Conservation (phyloP, 2,113 vertebrate species). For the Perca fluviatilis region DNA sequence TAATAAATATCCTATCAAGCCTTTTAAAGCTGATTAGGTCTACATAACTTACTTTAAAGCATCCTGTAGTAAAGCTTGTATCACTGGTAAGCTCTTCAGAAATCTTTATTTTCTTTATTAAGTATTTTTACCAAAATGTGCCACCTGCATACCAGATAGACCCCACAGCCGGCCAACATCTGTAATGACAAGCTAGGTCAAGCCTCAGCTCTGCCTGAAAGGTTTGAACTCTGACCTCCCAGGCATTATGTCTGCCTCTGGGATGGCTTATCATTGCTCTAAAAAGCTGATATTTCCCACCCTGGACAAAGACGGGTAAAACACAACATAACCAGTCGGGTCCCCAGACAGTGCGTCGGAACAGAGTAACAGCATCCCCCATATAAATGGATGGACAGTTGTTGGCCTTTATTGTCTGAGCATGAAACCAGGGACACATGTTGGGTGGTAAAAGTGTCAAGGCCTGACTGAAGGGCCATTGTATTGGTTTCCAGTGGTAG, state of each 20-base stretch:
- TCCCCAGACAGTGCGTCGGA: constrained; percentile 65
- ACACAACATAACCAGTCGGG: constrained; percentile 49
- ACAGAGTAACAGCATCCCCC: constrained; percentile 52
- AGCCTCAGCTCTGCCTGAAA: constrained; percentile 66
- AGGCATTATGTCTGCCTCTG: constrained; percentile 43
- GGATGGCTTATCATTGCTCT: constrained; percentile 61
- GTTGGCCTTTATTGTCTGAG: constrained; percentile 81
- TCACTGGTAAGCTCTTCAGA: constrained; percentile 21
- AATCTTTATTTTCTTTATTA: not conserved
- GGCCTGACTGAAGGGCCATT: constrained; percentile 81
- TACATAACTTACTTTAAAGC: not conserved
- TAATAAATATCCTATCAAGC: constrained; percentile 18
- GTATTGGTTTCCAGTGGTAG: constrained; percentile 73
- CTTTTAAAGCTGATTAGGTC: constrained; percentile 26
- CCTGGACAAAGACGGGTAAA: constrained; percentile 66
- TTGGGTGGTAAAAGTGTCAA: constrained; percentile 87
- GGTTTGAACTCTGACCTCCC: constrained; percentile 79
- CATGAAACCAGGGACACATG: constrained; percentile 84
- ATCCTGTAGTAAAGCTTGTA: constrained; percentile 5
- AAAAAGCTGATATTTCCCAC: constrained; percentile 69
- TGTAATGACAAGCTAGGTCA: constrained; percentile 60
- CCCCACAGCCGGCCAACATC: constrained; percentile 70
- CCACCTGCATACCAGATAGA: constrained; percentile 68
- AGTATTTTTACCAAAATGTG: constrained; percentile 9
- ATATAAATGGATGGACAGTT: constrained; percentile 71